phyloP scores from a whole-genome alignment of 1,140 invertebrate species.

The Diorhabda elongata region DNA sequence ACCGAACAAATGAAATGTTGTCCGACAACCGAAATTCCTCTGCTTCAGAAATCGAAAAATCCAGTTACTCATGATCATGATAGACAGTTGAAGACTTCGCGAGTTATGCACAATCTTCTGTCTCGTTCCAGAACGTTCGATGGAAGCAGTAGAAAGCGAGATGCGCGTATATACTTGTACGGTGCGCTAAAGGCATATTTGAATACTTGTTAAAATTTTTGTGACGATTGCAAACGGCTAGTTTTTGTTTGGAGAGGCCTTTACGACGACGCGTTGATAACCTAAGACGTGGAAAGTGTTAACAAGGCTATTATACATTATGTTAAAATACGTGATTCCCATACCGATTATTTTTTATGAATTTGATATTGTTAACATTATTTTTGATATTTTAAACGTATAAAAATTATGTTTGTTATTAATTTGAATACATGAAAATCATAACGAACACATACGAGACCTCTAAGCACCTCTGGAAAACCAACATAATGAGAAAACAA shows the following conservation, averaged over 20 bases:
- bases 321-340: conserved; percentile 29
- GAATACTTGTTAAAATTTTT: conserved; percentile 23
- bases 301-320: conserved; percentile 37
- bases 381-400: background rate
- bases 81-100: conserved; percentile 37
- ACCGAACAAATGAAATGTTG: conserved; percentile 21
- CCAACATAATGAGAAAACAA: no score
- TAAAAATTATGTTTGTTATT: no score
- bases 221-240: conserved; percentile 15
- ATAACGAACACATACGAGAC: no score
- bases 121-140: no score
- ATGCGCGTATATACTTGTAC: no score
- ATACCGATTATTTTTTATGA: conserved; percentile 20
- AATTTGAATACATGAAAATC: no score
- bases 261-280: conserved; percentile 24
- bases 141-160: no score
- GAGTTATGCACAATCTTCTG: no score
- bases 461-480: no score
- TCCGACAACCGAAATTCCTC: conserved; percentile 32
- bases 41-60: conserved; percentile 36
- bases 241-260: conserved; percentile 21
- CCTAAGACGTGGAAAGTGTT: conserved; percentile 34
- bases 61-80: conserved; percentile 39
- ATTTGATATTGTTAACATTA: background rate
- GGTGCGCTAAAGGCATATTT: background rate